Conservation (phyloP, 2,888 invertebrate species). For the Phlogophora meticulosa region DNA sequence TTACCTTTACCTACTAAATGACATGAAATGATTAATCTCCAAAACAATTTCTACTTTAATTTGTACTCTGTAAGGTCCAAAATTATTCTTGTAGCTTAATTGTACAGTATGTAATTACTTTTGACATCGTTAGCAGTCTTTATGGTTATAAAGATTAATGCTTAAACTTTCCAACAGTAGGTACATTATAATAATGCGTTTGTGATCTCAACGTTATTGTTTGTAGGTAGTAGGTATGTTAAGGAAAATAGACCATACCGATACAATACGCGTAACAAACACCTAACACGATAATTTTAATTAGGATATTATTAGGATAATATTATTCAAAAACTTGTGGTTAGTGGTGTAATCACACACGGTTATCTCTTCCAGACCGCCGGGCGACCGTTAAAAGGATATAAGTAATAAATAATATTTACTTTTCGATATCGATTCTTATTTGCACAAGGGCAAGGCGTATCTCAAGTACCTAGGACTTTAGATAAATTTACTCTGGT, state of each 20-base stretch:
- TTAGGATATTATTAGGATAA: too few species aligned
- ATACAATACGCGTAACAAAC: conserved; percentile 14
- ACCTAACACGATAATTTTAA: conserved; percentile 15
- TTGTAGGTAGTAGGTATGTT: conserved; percentile 14
- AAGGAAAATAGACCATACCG: conserved; percentile 2
- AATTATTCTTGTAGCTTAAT: conserved; percentile 22
- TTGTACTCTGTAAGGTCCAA: conserved; percentile 21
- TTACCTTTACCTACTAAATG: conserved; percentile 39
- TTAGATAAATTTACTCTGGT: too few species aligned
- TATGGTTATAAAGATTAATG: conserved; percentile 34
- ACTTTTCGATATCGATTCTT: conserved; percentile 5
- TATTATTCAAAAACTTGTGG: conserved; percentile 3
- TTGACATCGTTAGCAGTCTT: conserved; percentile 24
- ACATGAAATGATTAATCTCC: conserved; percentile 36
- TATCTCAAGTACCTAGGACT: background rate
- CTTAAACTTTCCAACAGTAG: conserved; percentile 47
- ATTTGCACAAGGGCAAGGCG: conserved; percentile 14
- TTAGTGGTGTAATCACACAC: conserved; percentile 24
- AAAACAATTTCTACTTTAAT: conserved; percentile 31
- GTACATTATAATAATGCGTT: conserved; percentile 18
- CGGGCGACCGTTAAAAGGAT: conserved; percentile 18
- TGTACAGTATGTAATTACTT: conserved; percentile 36
- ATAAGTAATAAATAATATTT: conserved; percentile 26
- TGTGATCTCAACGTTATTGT: background rate
- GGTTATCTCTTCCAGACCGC: conserved; percentile 26